Evolutionary conservation across 1,140 invertebrate species (phyloP), one percentile per base, ranked within the genome.

Genomic region (Zaprionus camerounensis): DNA sequence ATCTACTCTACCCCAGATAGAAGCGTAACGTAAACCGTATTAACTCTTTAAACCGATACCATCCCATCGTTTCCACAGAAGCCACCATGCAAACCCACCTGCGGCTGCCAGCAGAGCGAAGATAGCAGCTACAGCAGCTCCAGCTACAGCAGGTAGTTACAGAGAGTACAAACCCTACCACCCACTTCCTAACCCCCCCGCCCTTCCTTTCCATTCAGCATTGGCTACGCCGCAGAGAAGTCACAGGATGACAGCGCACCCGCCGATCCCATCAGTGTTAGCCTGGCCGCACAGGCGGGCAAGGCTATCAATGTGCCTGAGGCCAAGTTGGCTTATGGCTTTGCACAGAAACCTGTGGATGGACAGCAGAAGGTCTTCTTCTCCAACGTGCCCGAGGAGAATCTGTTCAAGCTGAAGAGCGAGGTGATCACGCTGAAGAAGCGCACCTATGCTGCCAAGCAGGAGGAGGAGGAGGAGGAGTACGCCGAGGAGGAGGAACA

Each of bases 231-330:
- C 4, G 59, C 71, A 0, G 77, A 67, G 11, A 91, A 82, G 57
- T 12, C 41, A 3, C 22, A 64, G 51, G 80, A 91, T 46, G 71
- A 85, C 15, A 81, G 77, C 3, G 57, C 82, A 15, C 90, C 93
- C 2, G 93, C 93, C 2, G 93, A 94, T 81, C 92, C 93, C 22
- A 92, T 94, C 4, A 94, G 93, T n/a, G 78, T 94, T 13, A 78
- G 87, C 22, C 28, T 94, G 28, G 93, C 93, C 1, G 91, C 83
- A 26, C 91, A 92, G 77, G 87, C 93, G 28, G 88, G 71, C 51
- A 88, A 78, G 74, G 82, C 71, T 22, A 84, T 81, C 64, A 91
- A 68, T 53, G 81, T 94, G 7, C 90, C 93, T 0, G 93, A 94
- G 71, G 93, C 91, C 13, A 93, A 93, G 57, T 63, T 94, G 26